Conservation (phyloP, 1,140 invertebrate genomes). For the Leptinotarsa undecemlineata region DNA sequence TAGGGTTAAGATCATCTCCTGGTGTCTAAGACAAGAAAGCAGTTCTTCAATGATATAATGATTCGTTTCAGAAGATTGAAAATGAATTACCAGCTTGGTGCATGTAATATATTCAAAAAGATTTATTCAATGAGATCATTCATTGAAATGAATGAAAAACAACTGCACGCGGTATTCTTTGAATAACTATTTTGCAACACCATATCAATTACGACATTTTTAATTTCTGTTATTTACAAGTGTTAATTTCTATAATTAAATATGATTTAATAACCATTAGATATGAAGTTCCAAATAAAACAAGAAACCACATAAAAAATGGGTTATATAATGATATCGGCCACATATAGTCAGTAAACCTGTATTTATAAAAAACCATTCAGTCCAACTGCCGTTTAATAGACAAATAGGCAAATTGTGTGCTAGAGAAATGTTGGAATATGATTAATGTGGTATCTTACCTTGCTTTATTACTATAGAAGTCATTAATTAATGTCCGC, state of each 20-base stretch:
- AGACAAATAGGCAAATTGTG: background rate
- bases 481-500: constrained; percentile 17
- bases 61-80: too few relatives aligned
- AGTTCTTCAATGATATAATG: too few relatives aligned
- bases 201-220: constrained; percentile 5
- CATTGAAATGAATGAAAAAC: background rate
- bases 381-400: background rate
- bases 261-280: constrained; percentile 9
- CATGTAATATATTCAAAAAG: too few relatives aligned
- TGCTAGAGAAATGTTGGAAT: background rate
- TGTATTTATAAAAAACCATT: background rate
- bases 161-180: background rate
- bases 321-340: background rate
- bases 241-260: constrained; percentile 22
- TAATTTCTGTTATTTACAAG: constrained; percentile 7
- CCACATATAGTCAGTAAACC: too few relatives aligned
- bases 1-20: too few relatives aligned
- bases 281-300: background rate
- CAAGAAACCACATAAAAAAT: background rate
- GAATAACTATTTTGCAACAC: constrained; percentile 9
- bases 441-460: constrained; percentile 16
- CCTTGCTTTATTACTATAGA: constrained; percentile 1
- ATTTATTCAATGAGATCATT: background rate
- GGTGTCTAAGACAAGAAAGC: too few relatives aligned
- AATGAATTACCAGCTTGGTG: too few relatives aligned